phyloP scores from a whole-genome alignment of 2,797 vertebrate species.

The Periparus ater region DNA sequence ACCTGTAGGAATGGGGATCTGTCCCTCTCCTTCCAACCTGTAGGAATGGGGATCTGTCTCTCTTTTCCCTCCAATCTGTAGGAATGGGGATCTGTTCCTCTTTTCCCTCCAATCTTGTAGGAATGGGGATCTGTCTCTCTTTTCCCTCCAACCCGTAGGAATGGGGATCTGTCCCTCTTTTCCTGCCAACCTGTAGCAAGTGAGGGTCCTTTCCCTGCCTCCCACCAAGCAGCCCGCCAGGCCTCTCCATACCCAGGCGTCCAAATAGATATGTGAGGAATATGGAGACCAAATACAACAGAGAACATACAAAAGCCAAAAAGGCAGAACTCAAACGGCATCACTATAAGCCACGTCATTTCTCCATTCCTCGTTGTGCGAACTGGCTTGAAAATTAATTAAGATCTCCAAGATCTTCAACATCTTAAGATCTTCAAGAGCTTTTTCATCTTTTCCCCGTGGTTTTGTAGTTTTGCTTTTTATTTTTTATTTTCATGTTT shows the following conservation, averaged over 20 bases:
- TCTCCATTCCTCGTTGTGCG: not conserved
- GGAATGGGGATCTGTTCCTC: no score
- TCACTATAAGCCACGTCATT: not conserved
- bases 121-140: no score
- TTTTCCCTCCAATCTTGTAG: no score
- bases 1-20: not conserved
- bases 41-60: not conserved
- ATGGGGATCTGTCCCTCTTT: not conserved
- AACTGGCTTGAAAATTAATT: not conserved
- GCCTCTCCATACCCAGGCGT: rapidly evolving
- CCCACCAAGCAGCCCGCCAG: not conserved
- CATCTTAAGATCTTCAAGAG: not conserved
- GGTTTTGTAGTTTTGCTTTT: not conserved
- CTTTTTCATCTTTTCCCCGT: not conserved
- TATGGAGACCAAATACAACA: not conserved
- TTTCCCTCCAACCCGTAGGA: no score
- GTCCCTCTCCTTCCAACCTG: not conserved
- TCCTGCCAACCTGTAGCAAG: no score
- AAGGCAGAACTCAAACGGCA: not conserved
- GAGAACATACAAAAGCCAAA: not conserved
- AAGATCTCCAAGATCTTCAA: no score
- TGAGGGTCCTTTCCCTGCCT: not conserved
- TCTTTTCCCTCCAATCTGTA: no score
- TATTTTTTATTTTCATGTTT: not conserved
- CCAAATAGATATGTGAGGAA: not conserved